Percentiles rank a stretch among this genome's conserved stretches.
phyloP scores from a whole-genome alignment of 2,113 vertebrate genomes.

The Apistogramma diplotaenia region DNA sequence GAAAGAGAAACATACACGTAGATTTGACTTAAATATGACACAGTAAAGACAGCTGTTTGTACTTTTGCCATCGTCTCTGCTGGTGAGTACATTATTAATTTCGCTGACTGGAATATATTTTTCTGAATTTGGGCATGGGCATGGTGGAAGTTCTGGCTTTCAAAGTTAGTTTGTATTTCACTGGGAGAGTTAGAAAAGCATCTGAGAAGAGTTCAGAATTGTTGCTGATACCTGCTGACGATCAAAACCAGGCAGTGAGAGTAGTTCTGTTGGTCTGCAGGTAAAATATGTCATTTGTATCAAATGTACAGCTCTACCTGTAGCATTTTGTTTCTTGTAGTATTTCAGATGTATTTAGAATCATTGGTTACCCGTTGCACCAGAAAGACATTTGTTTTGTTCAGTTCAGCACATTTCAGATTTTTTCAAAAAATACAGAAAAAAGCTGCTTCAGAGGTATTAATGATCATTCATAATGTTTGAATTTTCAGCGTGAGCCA shows the following conservation, averaged over 20 bases:
- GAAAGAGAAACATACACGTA: not conserved
- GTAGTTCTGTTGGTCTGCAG: not conserved
- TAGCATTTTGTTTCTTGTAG: not conserved
- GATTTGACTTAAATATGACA: not conserved
- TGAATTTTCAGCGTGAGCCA: no score
- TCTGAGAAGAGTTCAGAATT: not conserved
- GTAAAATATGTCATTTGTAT: not conserved
- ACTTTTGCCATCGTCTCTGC: not conserved
- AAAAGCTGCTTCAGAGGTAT: not conserved
- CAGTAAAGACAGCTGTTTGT: not conserved
- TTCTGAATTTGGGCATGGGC: not conserved
- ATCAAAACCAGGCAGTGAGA: not conserved
- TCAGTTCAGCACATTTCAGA: not conserved
- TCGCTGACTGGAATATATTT: not conserved
- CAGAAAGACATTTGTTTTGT: not conserved
- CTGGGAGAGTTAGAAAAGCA: not conserved
- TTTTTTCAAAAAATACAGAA: no score
- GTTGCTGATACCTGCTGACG: not conserved
- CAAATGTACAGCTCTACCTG: no score
- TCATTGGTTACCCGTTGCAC: not conserved
- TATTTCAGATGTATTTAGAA: not conserved
- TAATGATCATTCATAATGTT: not conserved
- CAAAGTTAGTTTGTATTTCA: not conserved
- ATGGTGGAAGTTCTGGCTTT: not conserved
- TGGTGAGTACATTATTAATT: constrained; percentile 48